Evolutionary conservation across 2,797 vertebrate species (phyloP).

Genomic region (Mormyrus proboscirostris): DNA sequence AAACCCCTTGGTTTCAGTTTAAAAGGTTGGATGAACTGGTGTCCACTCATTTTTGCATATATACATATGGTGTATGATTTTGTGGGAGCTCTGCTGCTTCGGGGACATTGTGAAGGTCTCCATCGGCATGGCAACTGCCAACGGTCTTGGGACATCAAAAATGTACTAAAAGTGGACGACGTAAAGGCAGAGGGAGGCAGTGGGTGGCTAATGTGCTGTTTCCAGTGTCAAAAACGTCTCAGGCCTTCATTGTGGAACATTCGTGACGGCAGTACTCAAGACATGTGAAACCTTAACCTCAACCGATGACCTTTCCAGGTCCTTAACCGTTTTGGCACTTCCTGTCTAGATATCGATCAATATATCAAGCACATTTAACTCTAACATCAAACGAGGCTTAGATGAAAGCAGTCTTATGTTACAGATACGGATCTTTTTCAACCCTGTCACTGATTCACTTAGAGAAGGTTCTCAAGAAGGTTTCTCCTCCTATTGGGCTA

Average conservation of each 20-base stretch:
- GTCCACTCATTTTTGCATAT: background rate
- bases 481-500: background rate
- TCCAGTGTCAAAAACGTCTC: background rate
- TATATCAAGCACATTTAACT: background rate
- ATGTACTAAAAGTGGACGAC: background rate
- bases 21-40: background rate
- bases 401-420: background rate
- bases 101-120: background rate
- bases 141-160: background rate
- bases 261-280: background rate
- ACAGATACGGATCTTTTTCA: background rate
- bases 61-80: background rate
- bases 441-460: background rate
- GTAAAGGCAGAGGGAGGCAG: background rate
- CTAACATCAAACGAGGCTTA: background rate
- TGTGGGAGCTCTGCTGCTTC: background rate
- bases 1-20: background rate
- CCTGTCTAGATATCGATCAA: background rate
- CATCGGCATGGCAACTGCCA: background rate
- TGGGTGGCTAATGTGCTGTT: background rate
- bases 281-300: background rate
- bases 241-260: background rate
- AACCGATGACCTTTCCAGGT: background rate
- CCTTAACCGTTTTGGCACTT: background rate
- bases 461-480: background rate